Conservation (phyloP, 2,888 invertebrate species). For the Campopleginae sp. region DNA sequence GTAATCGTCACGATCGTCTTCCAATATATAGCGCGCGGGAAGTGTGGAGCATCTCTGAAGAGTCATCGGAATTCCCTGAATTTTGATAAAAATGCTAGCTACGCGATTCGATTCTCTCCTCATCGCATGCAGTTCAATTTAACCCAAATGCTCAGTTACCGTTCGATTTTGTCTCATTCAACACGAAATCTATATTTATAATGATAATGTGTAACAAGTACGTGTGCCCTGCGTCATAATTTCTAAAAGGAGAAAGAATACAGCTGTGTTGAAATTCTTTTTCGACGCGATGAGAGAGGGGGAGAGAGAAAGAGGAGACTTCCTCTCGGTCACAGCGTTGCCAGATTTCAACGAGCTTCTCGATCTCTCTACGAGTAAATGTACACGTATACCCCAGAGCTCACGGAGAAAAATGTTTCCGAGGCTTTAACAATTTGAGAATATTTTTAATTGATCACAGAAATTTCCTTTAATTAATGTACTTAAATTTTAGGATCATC, state of each 20-base stretch:
- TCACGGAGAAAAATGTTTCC: not conserved
- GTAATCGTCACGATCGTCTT: not conserved
- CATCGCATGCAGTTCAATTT: not conserved
- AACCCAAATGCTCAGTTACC: not conserved
- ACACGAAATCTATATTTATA: conserved; percentile 7
- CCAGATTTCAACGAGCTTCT: conserved; percentile 12
- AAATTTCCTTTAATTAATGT: not conserved
- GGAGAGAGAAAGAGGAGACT: conserved; percentile 25
- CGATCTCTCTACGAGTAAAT: conserved; percentile 20
- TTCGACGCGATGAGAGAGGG: conserved; percentile 49
- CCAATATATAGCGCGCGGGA: not conserved
- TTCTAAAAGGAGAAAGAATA: conserved; percentile 41
- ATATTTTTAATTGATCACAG: not conserved
- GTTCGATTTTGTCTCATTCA: not conserved
- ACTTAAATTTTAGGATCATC: not conserved
- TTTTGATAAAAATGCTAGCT: not conserved
- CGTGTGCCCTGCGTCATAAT: conserved; percentile 11
- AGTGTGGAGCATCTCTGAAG: not conserved
- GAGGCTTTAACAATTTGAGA: not conserved
- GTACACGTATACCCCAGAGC: not conserved
- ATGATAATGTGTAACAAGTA: not conserved
- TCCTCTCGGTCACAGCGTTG: conserved; percentile 45
- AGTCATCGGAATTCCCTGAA: conserved; percentile 1
- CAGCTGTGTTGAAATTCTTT: conserved; percentile 54
- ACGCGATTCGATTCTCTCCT: not conserved